Conservation (phyloP, 1,140 invertebrate genomes). For the Camponotus pennsylvanicus region DNA sequence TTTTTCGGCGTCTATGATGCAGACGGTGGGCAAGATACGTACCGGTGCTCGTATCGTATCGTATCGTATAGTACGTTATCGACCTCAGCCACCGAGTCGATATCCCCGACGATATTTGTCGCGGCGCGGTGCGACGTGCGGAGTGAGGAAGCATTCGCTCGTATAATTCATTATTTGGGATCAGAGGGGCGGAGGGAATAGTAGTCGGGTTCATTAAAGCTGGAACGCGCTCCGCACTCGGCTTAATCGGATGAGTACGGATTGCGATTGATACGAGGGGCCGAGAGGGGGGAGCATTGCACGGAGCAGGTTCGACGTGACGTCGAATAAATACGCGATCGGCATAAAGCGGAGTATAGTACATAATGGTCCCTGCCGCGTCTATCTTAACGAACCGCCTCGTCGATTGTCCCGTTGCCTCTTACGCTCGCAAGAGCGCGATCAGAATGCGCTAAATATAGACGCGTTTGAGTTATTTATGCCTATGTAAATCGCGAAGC, state of each 20-base stretch:
- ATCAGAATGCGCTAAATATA: slow-evolving; percentile 51
- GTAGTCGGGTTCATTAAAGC: slow-evolving; percentile 68
- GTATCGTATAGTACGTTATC: slow-evolving; percentile 32
- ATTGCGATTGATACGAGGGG: slow-evolving; percentile 61
- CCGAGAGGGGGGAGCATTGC: neutral
- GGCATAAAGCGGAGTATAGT: slow-evolving; percentile 28
- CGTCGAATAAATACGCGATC: slow-evolving; percentile 56
- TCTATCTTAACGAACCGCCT: slow-evolving; percentile 40
- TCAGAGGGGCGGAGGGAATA: slow-evolving; percentile 7
- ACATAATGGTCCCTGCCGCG: slow-evolving; percentile 29
- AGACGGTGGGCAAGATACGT: neutral
- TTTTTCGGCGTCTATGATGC: slow-evolving; percentile 7
- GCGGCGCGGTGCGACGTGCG: neutral
- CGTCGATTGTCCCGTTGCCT: slow-evolving; percentile 27
- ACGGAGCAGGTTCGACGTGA: slow-evolving; percentile 24
- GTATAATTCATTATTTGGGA: slow-evolving; percentile 71
- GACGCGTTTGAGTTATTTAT: slow-evolving; percentile 22
- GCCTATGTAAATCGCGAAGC: slow-evolving; percentile 43
- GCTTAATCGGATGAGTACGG: slow-evolving; percentile 63
- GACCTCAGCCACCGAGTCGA: slow-evolving; percentile 52
- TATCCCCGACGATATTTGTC: slow-evolving; percentile 59
- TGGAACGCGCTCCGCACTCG: slow-evolving; percentile 38
- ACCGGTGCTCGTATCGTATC: neutral
- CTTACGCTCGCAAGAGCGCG: slow-evolving; percentile 38
- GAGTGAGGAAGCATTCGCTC: slow-evolving; percentile 36